Conservation (phyloP, 1,140 invertebrate species). For the Vollenhovia emeryi region DNA sequence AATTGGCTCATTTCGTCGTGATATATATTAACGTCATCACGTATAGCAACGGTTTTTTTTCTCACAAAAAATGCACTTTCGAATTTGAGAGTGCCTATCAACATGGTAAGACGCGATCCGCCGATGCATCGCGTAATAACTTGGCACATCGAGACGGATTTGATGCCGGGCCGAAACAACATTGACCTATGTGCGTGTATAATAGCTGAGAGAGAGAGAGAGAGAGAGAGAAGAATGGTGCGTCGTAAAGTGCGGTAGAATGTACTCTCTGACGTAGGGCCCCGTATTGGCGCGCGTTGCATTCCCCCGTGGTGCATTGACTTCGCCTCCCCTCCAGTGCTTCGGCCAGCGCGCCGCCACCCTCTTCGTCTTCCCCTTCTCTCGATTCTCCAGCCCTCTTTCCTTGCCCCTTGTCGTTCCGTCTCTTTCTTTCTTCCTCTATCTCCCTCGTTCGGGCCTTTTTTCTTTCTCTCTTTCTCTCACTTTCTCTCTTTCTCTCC, state of each 20-base stretch:
- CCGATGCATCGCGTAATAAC: not conserved
- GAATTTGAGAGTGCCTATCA: not conserved
- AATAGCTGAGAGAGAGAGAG: not conserved
- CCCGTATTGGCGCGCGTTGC: conserved; percentile 79
- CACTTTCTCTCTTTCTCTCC: conserved; percentile 30
- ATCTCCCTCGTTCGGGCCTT: conserved; percentile 35
- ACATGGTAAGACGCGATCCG: not conserved
- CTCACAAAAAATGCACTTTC: not conserved
- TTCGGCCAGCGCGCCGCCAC: conserved; percentile 47
- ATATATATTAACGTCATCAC: not conserved
- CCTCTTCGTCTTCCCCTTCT: conserved; percentile 28
- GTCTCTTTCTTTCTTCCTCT: conserved; percentile 27
- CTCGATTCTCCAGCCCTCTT: conserved; percentile 24
- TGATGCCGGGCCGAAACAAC: conserved; percentile 16
- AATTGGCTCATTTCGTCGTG: not conserved
- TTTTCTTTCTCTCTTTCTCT: conserved; percentile 13
- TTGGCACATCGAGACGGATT: conserved; percentile 1
- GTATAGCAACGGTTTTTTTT: not conserved
- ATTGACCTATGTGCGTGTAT: not conserved
- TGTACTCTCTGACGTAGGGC: conserved; percentile 80
- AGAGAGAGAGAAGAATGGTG: conserved; percentile 17
- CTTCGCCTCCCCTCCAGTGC: conserved; percentile 76
- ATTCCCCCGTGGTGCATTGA: conserved; percentile 84
- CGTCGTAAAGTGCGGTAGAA: conserved; percentile 78
- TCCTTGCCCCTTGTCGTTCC: conserved; percentile 14